Base-by-base conservation (phyloP, 2,113 vertebrate genomes). In the Eulemur macaco region DNA sequence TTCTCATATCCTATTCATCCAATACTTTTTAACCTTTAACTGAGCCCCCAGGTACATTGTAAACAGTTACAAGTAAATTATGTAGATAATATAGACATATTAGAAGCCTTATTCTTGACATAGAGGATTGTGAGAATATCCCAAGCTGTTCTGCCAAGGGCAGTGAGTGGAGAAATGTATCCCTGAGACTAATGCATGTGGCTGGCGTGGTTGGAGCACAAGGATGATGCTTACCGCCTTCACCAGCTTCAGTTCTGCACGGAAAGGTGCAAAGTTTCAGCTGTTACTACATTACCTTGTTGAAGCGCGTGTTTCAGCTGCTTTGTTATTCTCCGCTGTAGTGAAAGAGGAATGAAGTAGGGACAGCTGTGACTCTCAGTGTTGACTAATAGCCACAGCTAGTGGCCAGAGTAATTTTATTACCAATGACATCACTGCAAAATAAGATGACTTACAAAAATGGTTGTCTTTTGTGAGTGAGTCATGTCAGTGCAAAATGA, bases 131-230 rank as follows among this genome's bases (percentile, higher is more conserved):
- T 10, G 13, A 71, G 31, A 29, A 1, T 42, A 64, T 13, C 0
- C 1, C 81, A 68, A 5, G 63, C 20, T 69, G 1, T 52, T 78
- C 7, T 39, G 21, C 3, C 34, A n/a, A 76, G 34, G 27, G 56
- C 50, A 60, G 13, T 39, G 50, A 84, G 4, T 52, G 84, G 54
- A 31, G 52, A 60, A 90, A 15, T 29, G 5, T 21, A 1, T 80
- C 15, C 18, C 60, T 25, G 42, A 94, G 50, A 12, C 31, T 45
- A 7, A 45, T 18, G 7, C 4, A 13, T 37, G 25, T 54, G 45
- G 58, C 15, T 47, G 20, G 4, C 3, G 1, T 71, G 29, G 27
- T 7, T 58, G 34, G 15, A 2, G 21, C 8, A 1, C 1, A 1
- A 37, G 6, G 50, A 56, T 86, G 14, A 17, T 1, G 6, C 27